Percentiles rank a stretch among this genome's conserved stretches.
Evolutionary conservation across 1,140 invertebrate species (phyloP).

Genomic region (Drosophila athabasca): DNA sequence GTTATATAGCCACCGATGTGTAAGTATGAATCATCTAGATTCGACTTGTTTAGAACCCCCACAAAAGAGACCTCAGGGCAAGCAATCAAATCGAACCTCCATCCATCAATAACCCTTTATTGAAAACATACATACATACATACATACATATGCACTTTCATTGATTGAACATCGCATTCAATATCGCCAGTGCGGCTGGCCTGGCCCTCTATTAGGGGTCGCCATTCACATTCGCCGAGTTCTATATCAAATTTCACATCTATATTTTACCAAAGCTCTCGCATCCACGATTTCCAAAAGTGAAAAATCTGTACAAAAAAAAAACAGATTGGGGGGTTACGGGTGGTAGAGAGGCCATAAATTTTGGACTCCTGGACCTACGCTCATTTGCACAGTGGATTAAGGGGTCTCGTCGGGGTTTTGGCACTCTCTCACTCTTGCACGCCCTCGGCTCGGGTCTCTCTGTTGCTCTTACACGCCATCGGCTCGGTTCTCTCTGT

Average conservation of each 20-base stretch:
- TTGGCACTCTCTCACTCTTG: slow-evolving; percentile 16
- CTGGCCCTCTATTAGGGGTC: slow-evolving; percentile 48
- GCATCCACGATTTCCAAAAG: slow-evolving; percentile 43
- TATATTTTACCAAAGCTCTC: slow-evolving; percentile 61
- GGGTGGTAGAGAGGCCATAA: slow-evolving; percentile 63
- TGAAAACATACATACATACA: background rate
- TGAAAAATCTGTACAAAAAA: slow-evolving; percentile 41
- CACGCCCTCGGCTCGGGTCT: no score
- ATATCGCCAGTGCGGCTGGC: no score
- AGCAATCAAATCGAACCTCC: no score
- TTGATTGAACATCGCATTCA: slow-evolving; percentile 56
- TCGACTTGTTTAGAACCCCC: no score
- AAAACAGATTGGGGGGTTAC: background rate
- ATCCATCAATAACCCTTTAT: no score
- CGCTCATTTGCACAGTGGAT: slow-evolving; percentile 76
- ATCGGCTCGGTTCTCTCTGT: no score
- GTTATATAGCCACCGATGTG: no score
- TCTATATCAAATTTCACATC: slow-evolving; percentile 63
- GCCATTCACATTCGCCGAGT: slow-evolving; percentile 19
- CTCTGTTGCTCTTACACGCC: no score
- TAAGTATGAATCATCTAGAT: no score
- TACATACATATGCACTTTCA: slow-evolving; percentile 25
- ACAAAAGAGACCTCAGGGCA: no score
- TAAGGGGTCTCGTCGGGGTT: slow-evolving; percentile 79
- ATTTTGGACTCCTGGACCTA: slow-evolving; percentile 52